Evolutionary conservation across 2,113 vertebrate species (phyloP), one percentile per base, ranked within the genome.

Genomic region (Chionis minor): DNA sequence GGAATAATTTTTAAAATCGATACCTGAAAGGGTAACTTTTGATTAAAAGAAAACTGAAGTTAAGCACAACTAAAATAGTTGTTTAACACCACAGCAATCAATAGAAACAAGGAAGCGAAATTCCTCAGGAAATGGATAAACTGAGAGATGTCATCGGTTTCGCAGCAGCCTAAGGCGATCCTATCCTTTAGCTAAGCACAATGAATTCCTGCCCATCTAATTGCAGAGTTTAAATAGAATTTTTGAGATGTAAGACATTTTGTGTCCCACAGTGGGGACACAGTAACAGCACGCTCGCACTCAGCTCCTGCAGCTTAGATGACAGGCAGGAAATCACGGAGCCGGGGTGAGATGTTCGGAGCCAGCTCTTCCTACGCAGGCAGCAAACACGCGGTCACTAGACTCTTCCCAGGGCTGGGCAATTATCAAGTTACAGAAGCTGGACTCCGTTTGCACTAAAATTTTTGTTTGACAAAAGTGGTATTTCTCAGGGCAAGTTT

Each of bases 331-430:
- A 27, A 27, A 38, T 1, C 2, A 61, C 9, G 84, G 72, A 55
- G 54, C 12, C 32, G 14, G 3, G 10, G 19, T 33, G 33, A 47
- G 22, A 21, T 26, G n/a, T 5, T 65, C 22, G 8, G n/a, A 42
- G 40, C 12, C 51, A 6, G 3, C 30, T 33, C 13, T 6, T 30
- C 56, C 56, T 10, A 6, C 1, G 10, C 5, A 27, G 45, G 0
- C 28, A 71, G 74, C 27, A 40, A 78, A 56, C 0, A 1, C 4
- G 1, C 4, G 1, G 26, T n/a, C 42, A 30, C 38, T 19, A 20
- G 18, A 18, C 44, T 52, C 58, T 56, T 66, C 55, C 71, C 38
- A 73, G 17, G 32, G 17, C 42, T 75, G 27, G 12, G 33, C 44
- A 73, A 4, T 86, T 38, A 23, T 2, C 8, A 51, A 61, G 7